Evolutionary conservation across 2,113 vertebrate species (phyloP), one percentile per base, ranked within the genome.

Genomic region (Saguinus midas): DNA sequence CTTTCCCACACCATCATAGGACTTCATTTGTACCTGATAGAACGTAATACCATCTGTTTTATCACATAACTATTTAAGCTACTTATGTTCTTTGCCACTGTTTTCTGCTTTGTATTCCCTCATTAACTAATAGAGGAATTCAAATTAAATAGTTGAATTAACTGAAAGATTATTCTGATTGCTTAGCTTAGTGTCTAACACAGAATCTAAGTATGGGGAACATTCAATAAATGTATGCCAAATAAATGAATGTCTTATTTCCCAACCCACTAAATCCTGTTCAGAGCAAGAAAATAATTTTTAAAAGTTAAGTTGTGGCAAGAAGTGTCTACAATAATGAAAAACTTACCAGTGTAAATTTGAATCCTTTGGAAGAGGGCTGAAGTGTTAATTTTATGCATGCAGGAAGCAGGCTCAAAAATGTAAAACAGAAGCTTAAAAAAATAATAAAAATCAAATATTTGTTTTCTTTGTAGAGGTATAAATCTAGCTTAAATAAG

Each of bases 331-430:
- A 70, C 94, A 93, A 2, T 57, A 78, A 64, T 12, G 6, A 64
- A 7, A 43, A 70, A 99, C 99, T 99, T 98, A 99, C 99, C 99
- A 99, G 97, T 76, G 99, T 98, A 45, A 99, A 98, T 97, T 98
- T 99, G 97, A 99, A 99, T 86, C 99, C 99, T 98, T 98, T 98
- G 75, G 99, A 98, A n/a, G 99, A 99, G 14, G 99, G 99, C 94
- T 99, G 99, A 5, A 97, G 98, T 14, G 99, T 98, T 48, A 99
- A 97, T 96, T 99, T 99, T 92, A 99, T 52, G 82, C 99, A 99
- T 21, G 99, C 98, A 12, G 99, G 99, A 52, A 99, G 98, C 79
- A 99, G 96, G 52, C 99, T 99, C 97, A 99, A 97, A 92, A 99
- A 95, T 3, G 99, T 99, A 79, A 98, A 98, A 87, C 98, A 99